These are phyloP conservation scores for Kryptolebias marmoratus DNA, from an alignment of 2,113 vertebrate genomes.

Conservation along the genomic window DNA sequence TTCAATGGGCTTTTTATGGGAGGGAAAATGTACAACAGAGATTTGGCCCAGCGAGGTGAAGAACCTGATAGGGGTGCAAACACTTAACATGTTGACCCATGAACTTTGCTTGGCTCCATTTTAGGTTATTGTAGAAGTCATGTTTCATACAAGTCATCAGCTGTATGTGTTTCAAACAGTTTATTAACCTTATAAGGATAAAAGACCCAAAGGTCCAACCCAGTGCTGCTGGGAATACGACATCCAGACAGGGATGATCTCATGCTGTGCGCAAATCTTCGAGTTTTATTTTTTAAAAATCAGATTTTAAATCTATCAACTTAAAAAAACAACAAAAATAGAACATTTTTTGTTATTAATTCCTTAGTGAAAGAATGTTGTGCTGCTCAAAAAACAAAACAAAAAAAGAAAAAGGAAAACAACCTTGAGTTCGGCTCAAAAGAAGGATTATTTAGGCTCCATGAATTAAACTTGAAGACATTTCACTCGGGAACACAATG, in stretches of 20 bases:
- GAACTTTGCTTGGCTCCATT: conserved; percentile 29
- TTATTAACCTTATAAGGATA: conserved; percentile 53
- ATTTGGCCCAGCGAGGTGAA: conserved; percentile 16
- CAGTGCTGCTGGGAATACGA: conserved; percentile 15
- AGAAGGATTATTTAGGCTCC: conserved; percentile 58
- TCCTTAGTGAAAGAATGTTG: conserved; percentile 61
- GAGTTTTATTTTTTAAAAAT: conserved; percentile 33
- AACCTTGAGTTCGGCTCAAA: conserved; percentile 49
- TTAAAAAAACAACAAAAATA: conserved; percentile 46
- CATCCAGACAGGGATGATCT: conserved; percentile 26
- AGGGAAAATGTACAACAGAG: conserved; percentile 28
- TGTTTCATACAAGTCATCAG: neutral
- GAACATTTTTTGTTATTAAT: conserved; percentile 37
- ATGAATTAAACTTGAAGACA: conserved; percentile 51
- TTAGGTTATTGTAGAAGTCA: neutral
- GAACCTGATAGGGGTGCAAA: conserved; percentile 6
- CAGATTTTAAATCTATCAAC: conserved; percentile 4
- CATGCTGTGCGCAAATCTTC: conserved; percentile 5
- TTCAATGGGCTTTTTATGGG: conserved; percentile 31
- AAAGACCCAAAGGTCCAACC: conserved; percentile 6
- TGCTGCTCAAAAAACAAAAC: neutral
- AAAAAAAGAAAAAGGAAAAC: conserved; percentile 11
- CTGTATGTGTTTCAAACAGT: conserved; percentile 14
- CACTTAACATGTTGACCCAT: conserved; percentile 22
- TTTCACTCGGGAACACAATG: conserved; percentile 64